Conservation (phyloP, 1,140 invertebrate species). For the Onthophagus taurus region DNA sequence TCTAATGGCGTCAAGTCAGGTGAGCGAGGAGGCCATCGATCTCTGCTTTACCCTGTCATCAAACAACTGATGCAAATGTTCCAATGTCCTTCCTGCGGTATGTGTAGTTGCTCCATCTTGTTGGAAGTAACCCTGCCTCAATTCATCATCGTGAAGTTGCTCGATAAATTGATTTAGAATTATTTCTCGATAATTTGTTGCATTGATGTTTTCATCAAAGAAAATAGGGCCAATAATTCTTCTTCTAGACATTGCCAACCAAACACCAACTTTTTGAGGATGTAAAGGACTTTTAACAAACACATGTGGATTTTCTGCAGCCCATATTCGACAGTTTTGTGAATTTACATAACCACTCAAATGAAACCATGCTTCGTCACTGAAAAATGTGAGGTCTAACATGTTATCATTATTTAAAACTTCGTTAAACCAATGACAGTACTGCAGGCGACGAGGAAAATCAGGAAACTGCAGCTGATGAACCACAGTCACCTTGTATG, state of each 20-base stretch:
- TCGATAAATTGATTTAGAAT: too few relatives aligned
- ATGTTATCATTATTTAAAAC: slow-evolving; percentile 5
- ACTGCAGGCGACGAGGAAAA: neutral
- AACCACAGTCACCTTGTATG: neutral
- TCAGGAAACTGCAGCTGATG: neutral
- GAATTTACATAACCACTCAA: slow-evolving; percentile 10
- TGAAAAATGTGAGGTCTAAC: slow-evolving; percentile 7
- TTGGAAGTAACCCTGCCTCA: too few relatives aligned
- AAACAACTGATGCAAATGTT: too few relatives aligned
- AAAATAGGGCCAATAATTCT: too few relatives aligned
- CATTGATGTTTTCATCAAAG: too few relatives aligned
- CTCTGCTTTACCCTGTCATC: too few relatives aligned
- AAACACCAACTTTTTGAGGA: slow-evolving; percentile 10
- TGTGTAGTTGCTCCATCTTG: too few relatives aligned
- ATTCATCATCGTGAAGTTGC: too few relatives aligned
- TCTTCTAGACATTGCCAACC: slow-evolving; percentile 9
- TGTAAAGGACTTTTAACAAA: slow-evolving; percentile 6
- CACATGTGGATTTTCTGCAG: slow-evolving; percentile 10
- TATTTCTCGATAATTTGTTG: too few relatives aligned
- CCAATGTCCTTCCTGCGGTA: too few relatives aligned
- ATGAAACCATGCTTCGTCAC: slow-evolving; percentile 7
- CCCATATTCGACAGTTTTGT: slow-evolving; percentile 8
- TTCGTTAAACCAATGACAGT: neutral
- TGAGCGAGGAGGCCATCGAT: too few relatives aligned
- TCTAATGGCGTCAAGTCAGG: too few relatives aligned